A percentile compares a stretch with the other conserved stretches of the same genome.
Conservation (phyloP, 2,888 invertebrate species). For the Drosophila infuscata region DNA sequence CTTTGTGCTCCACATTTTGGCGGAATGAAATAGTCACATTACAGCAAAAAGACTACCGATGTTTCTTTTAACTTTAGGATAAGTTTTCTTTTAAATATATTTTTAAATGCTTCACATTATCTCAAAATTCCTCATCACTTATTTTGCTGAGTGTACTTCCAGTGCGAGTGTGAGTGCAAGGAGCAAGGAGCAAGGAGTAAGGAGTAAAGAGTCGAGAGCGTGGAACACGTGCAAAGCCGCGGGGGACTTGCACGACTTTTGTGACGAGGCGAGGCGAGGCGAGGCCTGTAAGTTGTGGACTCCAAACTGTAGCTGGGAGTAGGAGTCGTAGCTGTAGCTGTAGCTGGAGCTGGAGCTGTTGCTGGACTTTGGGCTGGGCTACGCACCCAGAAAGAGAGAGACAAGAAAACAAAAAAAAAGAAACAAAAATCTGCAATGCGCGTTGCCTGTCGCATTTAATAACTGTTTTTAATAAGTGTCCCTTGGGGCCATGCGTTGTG, state of each 20-base stretch:
- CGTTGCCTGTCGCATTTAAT: constrained; percentile 81
- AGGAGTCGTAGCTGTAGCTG: not conserved
- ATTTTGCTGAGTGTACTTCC: constrained; percentile 6
- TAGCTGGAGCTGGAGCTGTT: constrained; percentile 13
- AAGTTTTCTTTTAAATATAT: not conserved
- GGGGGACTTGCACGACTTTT: constrained; percentile 82
- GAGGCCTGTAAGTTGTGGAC: constrained; percentile 11
- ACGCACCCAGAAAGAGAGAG: constrained; percentile 55
- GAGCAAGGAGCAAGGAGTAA: constrained; percentile 24
- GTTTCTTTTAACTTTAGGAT: no score
- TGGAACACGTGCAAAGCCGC: constrained; percentile 85
- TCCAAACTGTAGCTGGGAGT: constrained; percentile 9
- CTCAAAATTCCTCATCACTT: no score
- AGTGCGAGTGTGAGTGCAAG: constrained; percentile 44
- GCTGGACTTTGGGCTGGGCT: constrained; percentile 45
- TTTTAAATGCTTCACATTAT: not conserved
- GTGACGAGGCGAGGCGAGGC: constrained; percentile 44
- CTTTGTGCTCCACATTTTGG: not conserved
- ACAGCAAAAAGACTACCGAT: no score
- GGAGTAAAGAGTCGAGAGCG: constrained; percentile 41
- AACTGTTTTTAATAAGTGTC: constrained; percentile 81
- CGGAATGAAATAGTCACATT: no score
- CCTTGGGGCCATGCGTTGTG: constrained; percentile 68
- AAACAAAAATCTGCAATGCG: constrained; percentile 56
- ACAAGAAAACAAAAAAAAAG: not conserved